Conservation (phyloP, 2,888 invertebrate species). For the Clistopyga incitator region DNA sequence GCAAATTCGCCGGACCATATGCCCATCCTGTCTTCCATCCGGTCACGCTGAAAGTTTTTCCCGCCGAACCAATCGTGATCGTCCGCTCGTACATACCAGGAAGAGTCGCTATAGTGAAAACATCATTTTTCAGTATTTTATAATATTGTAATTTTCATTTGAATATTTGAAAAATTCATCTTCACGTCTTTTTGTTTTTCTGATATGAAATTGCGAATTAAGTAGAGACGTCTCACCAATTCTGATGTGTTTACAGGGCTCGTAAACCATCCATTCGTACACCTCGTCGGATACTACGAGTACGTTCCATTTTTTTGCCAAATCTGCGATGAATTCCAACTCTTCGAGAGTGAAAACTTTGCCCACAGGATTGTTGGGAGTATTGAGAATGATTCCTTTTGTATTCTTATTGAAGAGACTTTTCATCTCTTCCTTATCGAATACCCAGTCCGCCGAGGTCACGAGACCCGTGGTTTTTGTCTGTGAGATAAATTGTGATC, state of each 20-base stretch:
- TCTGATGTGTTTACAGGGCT: slow-evolving; percentile 93
- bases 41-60: slow-evolving; percentile 98
- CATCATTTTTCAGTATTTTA: too few species aligned
- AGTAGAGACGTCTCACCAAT: slow-evolving; percentile 88
- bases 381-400: slow-evolving; percentile 98
- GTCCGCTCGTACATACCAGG: slow-evolving; percentile 99
- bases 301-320: slow-evolving; percentile 97
- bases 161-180: too few species aligned
- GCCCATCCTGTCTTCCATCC: slow-evolving; percentile 99
- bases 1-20: slow-evolving; percentile 93
- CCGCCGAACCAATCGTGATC: slow-evolving; percentile 98
- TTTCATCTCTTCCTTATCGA: slow-evolving; percentile 93
- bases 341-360: slow-evolving; percentile 92
- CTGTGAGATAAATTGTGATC: slow-evolving; percentile 73
- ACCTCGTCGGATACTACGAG: slow-evolving; percentile 98
- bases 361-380: slow-evolving; percentile 98
- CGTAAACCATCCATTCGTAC: slow-evolving; percentile 98
- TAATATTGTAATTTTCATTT: too few species aligned
- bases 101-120: slow-evolving; percentile 89
- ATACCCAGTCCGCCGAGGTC: slow-evolving; percentile 94
- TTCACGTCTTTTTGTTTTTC: too few species aligned
- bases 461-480: slow-evolving; percentile 85
- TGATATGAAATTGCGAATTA: background rate
- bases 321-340: slow-evolving; percentile 91
- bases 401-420: slow-evolving; percentile 94